Conservation (phyloP, 2,113 vertebrate species). For the Phalacrocorax brasilianus region DNA sequence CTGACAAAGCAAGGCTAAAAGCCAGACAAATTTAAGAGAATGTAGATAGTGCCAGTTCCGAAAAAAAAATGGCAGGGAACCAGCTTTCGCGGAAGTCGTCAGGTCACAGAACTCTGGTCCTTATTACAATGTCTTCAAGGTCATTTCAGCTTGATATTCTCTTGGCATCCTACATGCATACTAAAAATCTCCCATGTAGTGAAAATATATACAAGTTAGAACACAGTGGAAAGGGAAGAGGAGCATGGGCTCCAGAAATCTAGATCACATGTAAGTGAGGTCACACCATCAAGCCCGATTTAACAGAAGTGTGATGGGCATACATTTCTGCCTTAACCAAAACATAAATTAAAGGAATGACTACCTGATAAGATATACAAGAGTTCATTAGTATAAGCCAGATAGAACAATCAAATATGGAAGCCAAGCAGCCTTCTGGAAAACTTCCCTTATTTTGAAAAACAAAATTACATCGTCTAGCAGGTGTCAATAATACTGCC, state of each 20-base stretch:
- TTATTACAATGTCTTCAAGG: neutral
- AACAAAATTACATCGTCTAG: neutral
- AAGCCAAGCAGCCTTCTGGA: neutral
- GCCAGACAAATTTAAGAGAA: too few species aligned
- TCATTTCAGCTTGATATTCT: neutral
- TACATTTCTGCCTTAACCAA: neutral
- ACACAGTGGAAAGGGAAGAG: neutral
- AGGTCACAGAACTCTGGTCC: neutral
- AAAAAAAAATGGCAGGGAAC: neutral
- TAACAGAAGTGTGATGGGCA: neutral
- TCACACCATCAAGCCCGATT: neutral
- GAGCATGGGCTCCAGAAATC: neutral
- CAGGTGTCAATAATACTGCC: neutral
- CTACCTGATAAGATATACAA: neutral
- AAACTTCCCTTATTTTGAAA: neutral
- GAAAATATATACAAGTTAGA: neutral
- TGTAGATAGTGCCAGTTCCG: too few species aligned
- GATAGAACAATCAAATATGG: neutral
- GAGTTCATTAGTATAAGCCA: neutral
- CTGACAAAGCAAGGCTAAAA: too few species aligned
- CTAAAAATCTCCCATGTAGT: neutral
- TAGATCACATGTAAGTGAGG: rapidly evolving
- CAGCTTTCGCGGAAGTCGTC: neutral
- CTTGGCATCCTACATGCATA: neutral
- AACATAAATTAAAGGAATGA: neutral